phyloP scores from a whole-genome alignment of 2,888 invertebrate species.

The Agrochola macilenta region DNA sequence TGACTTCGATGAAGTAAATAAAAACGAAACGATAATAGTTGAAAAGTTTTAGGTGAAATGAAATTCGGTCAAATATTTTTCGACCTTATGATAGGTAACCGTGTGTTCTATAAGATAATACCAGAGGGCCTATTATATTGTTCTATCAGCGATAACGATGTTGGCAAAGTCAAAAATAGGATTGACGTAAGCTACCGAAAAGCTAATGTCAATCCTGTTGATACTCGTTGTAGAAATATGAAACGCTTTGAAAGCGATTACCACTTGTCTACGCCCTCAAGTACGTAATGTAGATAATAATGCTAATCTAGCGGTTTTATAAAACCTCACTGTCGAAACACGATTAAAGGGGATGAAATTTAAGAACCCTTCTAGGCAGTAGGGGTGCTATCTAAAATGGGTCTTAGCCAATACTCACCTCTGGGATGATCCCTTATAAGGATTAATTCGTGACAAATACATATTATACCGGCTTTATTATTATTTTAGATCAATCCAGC shows the following conservation, averaged over 20 bases:
- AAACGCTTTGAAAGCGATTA: background rate
- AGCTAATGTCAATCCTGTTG: too few species aligned
- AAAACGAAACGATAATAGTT: too few species aligned
- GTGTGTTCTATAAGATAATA: too few species aligned
- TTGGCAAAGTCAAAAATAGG: background rate
- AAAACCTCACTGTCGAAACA: slow-evolving; percentile 23
- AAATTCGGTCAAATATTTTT: too few species aligned
- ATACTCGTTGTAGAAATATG: background rate
- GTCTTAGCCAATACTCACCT: slow-evolving; percentile 19
- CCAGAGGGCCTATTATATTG: background rate
- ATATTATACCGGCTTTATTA: slow-evolving; percentile 39
- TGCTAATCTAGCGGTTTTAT: background rate
- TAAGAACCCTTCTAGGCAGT: slow-evolving; percentile 7
- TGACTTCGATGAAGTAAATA: too few species aligned
- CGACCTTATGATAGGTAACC: too few species aligned
- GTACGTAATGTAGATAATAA: background rate
- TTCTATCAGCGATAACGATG: background rate
- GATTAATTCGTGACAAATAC: slow-evolving; percentile 38
- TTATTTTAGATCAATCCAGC: slow-evolving; percentile 25
- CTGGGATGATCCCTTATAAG: slow-evolving; percentile 4
- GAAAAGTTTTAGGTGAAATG: too few species aligned
- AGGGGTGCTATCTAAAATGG: slow-evolving; percentile 2
- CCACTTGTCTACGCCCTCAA: background rate
- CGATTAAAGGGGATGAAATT: slow-evolving; percentile 18
- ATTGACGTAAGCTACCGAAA: background rate